phyloP scores from a whole-genome alignment of 2,888 invertebrate species.

The Myopa tessellatipennis region DNA sequence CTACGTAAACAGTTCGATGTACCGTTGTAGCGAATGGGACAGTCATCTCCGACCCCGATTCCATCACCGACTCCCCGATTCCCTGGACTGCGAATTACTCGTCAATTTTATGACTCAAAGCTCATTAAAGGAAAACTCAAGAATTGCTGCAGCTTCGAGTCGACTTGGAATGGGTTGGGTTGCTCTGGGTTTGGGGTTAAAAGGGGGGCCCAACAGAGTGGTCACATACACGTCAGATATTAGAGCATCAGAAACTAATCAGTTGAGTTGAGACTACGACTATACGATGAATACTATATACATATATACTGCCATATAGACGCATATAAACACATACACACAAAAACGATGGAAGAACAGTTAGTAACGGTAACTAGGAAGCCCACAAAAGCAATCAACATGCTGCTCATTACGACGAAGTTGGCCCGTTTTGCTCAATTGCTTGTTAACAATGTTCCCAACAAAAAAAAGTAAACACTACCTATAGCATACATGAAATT shows the following conservation, averaged over 20 bases:
- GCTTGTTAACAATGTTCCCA: conserved; percentile 40
- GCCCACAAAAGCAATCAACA: conserved; percentile 34
- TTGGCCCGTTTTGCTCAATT: conserved; percentile 40
- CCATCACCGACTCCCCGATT: neutral
- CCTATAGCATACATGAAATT: conserved; percentile 39
- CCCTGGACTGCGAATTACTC: neutral
- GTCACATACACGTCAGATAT: neutral
- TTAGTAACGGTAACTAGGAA: conserved; percentile 10
- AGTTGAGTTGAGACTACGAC: neutral
- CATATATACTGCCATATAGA: neutral
- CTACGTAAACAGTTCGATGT: conserved; percentile 7
- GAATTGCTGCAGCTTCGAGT: neutral
- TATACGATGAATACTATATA: neutral
- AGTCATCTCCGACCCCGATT: too few relatives aligned
- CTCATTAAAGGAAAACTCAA: conserved; percentile 24
- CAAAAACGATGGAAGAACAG: neutral
- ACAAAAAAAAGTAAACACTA: conserved; percentile 25
- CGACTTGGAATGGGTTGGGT: too few relatives aligned
- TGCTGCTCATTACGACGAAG: conserved; percentile 29
- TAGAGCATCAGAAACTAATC: conserved; percentile 33
- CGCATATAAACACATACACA: neutral
- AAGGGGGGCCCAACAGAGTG: too few relatives aligned
- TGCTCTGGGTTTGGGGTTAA: too few relatives aligned
- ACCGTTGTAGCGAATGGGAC: neutral
- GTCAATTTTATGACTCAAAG: conserved; percentile 26